phyloP scores from a whole-genome alignment of 2,888 invertebrate genomes.

The Eupithecia vulgata region DNA sequence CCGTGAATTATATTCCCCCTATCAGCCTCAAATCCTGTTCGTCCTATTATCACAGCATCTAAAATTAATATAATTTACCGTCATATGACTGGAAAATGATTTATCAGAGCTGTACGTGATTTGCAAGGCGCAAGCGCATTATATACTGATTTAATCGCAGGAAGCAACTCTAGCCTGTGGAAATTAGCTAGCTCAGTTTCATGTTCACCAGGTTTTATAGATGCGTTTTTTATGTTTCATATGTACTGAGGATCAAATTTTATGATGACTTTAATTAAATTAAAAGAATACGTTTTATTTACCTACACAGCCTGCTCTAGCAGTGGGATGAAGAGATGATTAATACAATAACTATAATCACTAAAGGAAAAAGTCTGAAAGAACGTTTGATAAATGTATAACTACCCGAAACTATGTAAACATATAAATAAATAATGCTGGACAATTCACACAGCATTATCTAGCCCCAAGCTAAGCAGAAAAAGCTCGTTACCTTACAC shows the following conservation, averaged over 20 bases:
- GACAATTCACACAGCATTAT: too few relatives aligned
- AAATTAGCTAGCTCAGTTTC: slow-evolving; percentile 14
- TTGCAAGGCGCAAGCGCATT: slow-evolving; percentile 64
- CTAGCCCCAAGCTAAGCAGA: too few relatives aligned
- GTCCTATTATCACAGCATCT: slow-evolving; percentile 30
- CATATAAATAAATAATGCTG: too few relatives aligned
- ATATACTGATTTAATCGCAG: slow-evolving; percentile 74
- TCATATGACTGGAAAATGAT: slow-evolving; percentile 68
- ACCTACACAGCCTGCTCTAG: not conserved
- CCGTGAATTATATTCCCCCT: slow-evolving; percentile 7
- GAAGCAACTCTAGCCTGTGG: slow-evolving; percentile 60
- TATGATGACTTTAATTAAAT: not conserved
- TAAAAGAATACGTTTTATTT: not conserved
- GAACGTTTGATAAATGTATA: not conserved
- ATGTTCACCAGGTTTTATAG: not conserved
- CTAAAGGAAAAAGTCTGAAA: not conserved
- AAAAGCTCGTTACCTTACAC: not conserved
- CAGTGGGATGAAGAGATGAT: not conserved
- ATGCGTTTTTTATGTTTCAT: not conserved
- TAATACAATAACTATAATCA: not conserved
- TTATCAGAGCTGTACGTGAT: slow-evolving; percentile 75
- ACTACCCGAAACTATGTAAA: not conserved
- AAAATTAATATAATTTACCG: slow-evolving; percentile 53
- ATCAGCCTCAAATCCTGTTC: slow-evolving; percentile 11
- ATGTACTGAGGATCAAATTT: not conserved